These are phyloP conservation scores for Euspilapteryx auroguttella DNA, from an alignment of 2,888 invertebrate genomes.

Conservation along the genomic window DNA sequence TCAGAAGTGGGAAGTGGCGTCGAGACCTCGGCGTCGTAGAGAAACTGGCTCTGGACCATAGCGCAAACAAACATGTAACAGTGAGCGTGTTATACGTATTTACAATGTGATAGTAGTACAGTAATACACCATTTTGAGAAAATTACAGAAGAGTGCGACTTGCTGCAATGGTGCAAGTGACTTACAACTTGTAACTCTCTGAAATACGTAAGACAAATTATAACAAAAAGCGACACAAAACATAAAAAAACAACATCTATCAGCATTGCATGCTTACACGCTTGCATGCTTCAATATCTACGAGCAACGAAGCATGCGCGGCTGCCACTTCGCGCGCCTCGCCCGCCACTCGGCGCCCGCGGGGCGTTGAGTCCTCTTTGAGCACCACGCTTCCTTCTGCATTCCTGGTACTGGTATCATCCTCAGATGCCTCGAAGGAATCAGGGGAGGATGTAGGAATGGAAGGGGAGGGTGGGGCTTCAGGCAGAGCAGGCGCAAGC, in stretches of 20 bases:
- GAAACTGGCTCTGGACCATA: conserved; percentile 79
- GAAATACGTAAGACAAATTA: conserved; percentile 12
- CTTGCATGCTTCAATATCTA: conserved; percentile 67
- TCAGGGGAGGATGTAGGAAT: conserved; percentile 17
- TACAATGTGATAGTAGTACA: no score
- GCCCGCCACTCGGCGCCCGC: conserved; percentile 43
- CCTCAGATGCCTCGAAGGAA: conserved; percentile 17
- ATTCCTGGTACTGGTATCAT: conserved; percentile 26
- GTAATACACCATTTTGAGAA: no score
- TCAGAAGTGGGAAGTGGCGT: conserved; percentile 74
- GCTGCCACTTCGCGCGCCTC: conserved; percentile 53
- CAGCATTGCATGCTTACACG: conserved; percentile 69
- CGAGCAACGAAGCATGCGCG: conserved; percentile 55
- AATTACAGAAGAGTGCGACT: conserved; percentile 9
- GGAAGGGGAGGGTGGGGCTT: neutral
- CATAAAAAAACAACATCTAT: conserved; percentile 24
- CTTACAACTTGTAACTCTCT: no score
- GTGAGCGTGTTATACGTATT: conserved; percentile 15
- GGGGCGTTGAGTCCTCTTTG: conserved; percentile 46
- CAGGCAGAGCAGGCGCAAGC: conserved; percentile 7
- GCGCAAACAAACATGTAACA: conserved; percentile 18
- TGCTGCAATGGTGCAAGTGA: no score
- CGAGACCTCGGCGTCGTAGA: conserved; percentile 84
- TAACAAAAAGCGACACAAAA: conserved; percentile 9
- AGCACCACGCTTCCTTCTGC: conserved; percentile 44